phyloP scores from a whole-genome alignment of 1,140 invertebrate genomes.

The Formica exsecta region DNA sequence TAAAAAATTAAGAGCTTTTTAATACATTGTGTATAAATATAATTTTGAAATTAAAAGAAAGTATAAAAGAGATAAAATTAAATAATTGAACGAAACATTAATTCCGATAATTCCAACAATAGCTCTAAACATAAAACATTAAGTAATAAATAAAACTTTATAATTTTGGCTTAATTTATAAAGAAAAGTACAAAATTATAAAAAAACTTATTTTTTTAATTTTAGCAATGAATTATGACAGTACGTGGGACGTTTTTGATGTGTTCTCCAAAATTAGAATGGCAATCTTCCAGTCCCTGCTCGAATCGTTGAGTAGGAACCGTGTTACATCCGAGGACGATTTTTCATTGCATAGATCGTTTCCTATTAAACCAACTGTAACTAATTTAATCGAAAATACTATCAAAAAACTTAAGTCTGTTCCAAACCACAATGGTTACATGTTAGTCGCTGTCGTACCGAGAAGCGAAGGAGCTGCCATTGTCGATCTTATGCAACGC shows the following conservation, averaged over 20 bases:
- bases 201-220: not conserved
- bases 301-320: constrained; percentile 67
- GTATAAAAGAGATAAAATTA: not conserved
- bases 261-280: constrained; percentile 74
- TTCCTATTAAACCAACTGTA: constrained; percentile 16
- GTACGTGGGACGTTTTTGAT: constrained; percentile 73
- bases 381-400: constrained; percentile 64
- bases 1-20: too few species aligned
- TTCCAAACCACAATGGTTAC: constrained; percentile 75
- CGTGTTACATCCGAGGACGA: not conserved
- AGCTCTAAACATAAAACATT: not conserved
- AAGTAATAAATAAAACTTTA: not conserved
- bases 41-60: too few species aligned
- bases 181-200: not conserved
- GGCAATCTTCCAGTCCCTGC: constrained; percentile 71
- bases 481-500: constrained; percentile 64
- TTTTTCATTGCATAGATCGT: not conserved
- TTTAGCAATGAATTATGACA: constrained; percentile 17
- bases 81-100: not conserved
- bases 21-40: too few species aligned
- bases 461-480: constrained; percentile 55
- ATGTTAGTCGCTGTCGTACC: constrained; percentile 66
- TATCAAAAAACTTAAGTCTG: constrained; percentile 69
- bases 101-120: not conserved
- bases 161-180: not conserved